Evolutionary conservation across 2,888 invertebrate species (phyloP).

Genomic region (Phengaris arion): DNA sequence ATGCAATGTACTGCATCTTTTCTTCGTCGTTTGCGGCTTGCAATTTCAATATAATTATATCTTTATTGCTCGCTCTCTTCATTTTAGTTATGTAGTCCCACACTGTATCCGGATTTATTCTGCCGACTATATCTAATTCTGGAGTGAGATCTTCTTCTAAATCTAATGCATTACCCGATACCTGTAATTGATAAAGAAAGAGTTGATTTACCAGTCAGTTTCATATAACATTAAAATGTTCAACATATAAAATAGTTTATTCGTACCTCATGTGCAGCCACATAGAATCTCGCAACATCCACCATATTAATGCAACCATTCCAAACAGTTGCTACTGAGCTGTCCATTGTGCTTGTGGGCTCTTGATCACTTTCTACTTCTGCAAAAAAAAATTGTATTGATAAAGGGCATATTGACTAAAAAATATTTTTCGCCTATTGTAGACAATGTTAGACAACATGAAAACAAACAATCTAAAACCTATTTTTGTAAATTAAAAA

Average conservation of each 20-base stretch:
- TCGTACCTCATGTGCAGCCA: constrained; percentile 86
- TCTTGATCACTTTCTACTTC: constrained; percentile 87
- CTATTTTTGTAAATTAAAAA: too few species aligned
- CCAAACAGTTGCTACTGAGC: constrained; percentile 82
- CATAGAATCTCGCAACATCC: constrained; percentile 93
- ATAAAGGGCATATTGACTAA: too few species aligned
- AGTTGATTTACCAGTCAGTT: too few species aligned
- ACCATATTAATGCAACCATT: constrained; percentile 93
- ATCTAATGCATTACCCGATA: constrained; percentile 82
- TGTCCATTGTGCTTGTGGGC: constrained; percentile 87
- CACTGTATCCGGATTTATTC: constrained; percentile 93
- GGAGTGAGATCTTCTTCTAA: constrained; percentile 86
- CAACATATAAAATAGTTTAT: not conserved
- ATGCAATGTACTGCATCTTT: constrained; percentile 88
- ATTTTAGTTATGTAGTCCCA: constrained; percentile 97
- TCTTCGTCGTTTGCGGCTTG: constrained; percentile 91
- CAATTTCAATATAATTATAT: constrained; percentile 89
- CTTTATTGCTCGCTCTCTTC: constrained; percentile 91
- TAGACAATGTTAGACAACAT: too few species aligned
- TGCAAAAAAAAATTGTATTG: constrained; percentile 34
- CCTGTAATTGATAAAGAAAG: constrained; percentile 47
- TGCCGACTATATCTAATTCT: constrained; percentile 92
- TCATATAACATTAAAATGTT: too few species aligned
- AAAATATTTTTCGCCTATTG: too few species aligned
- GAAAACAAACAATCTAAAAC: too few species aligned